These are phyloP conservation scores for Paratrypauchen microcephalus DNA, from an alignment of 2,797 vertebrate genomes.

Conservation along the genomic window DNA sequence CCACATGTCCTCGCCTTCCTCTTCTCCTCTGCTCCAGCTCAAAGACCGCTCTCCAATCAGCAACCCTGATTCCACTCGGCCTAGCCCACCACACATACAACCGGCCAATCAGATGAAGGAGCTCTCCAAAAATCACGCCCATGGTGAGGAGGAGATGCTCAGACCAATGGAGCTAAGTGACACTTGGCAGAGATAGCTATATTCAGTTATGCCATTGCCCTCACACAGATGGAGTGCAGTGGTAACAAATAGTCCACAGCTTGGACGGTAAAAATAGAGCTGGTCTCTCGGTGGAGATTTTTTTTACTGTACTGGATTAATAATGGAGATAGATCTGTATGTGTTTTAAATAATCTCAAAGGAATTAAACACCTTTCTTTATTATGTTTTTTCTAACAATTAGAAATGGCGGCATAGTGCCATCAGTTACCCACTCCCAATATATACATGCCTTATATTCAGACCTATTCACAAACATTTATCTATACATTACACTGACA, in stretches of 20 bases:
- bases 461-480: background rate
- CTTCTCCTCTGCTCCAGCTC: slow-evolving; percentile 70
- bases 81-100: slow-evolving; percentile 52
- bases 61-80: slow-evolving; percentile 56
- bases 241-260: slow-evolving; percentile 23
- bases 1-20: slow-evolving; percentile 72
- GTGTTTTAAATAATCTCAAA: slow-evolving; percentile 35
- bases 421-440: slow-evolving; percentile 44
- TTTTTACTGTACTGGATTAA: slow-evolving; percentile 39
- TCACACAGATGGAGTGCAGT: slow-evolving; percentile 22
- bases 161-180: slow-evolving; percentile 76
- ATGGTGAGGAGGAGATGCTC: slow-evolving; percentile 65
- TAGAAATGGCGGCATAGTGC: slow-evolving; percentile 7
- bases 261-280: slow-evolving; percentile 52
- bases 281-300: slow-evolving; percentile 63
- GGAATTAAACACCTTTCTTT: slow-evolving; percentile 22
- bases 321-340: slow-evolving; percentile 33
- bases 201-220: slow-evolving; percentile 25
- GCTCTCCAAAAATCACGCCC: slow-evolving; percentile 73
- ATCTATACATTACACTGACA: background rate
- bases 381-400: slow-evolving; percentile 29
- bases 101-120: slow-evolving; percentile 69
- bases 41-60: slow-evolving; percentile 67
- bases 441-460: background rate
- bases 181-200: slow-evolving; percentile 86